Base-by-base conservation (phyloP, 2,888 invertebrate species). In the Epistrophe grossulariae region DNA sequence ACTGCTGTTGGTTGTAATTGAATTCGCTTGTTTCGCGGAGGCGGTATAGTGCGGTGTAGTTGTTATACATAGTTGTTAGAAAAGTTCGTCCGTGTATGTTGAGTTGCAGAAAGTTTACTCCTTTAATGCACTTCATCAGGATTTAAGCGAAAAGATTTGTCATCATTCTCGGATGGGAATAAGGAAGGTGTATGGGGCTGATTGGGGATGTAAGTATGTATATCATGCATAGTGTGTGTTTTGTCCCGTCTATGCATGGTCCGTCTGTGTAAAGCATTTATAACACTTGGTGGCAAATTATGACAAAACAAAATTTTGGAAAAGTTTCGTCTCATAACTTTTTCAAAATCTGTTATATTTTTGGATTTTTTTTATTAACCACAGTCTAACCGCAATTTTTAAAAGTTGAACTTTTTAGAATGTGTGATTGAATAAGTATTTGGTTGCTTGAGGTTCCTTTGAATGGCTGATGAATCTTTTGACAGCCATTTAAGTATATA, bases 91-190 rank as follows among this genome's bases (percentile, higher is more conserved):
- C 52, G 73, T 62, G 81, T 71, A 74, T 79, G 78, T 38, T 55
- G 70, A 55, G 74, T n/a, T 68, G 74, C 68, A 66, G 79, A 83
- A 87, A 87, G 76, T 87, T 87, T 55, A 28, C 70, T 87, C 83
- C 79, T 79, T 79, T 87, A 87, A 87, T 87, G 87, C 79, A 87
- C 83, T 87, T 87, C 87, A 87, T 87, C 87, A 87, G 87, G 79
- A 87, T 87, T 87, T 87, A 87, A 87, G 87, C 87, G 87, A 87
- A 83, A 83, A 87, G 82, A 87, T 87, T 87, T 87, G 87, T 87
- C 83, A 87, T 82, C 83, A 57, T 76, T 60, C 59, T 62, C 31
- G 57, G 43, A 9, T 24, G 15, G 59, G 43, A 60, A 43, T 19
- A 40, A 24, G 15, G 62, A 24, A 3, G 17, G 11, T 0, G 28